Evolutionary conservation across 2,797 vertebrate species (phyloP), one percentile per base, ranked within the genome.

Genomic region (Girardinus metallicus): DNA sequence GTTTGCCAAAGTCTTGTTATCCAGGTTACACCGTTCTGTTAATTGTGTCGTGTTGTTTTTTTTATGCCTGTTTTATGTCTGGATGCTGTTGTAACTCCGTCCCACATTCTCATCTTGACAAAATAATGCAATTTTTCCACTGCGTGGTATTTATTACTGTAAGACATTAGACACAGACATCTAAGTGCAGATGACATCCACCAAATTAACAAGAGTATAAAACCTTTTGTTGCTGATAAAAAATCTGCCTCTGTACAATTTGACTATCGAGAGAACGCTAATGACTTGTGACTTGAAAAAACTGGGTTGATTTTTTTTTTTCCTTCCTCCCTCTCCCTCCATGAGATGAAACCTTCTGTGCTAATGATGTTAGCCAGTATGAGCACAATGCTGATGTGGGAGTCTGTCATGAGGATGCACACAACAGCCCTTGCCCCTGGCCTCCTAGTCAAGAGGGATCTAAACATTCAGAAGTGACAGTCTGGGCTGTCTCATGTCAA

Each of bases 261-360:
- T 95, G 91, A 94, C 91, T 95, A 91, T 94, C 87, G 74, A 92
- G 93, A 93, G 90, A 92, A 95, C 83, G 64, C 92, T 95, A 95
- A 95, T 94, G 93, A 95, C 93, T 95, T 95, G 93, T 95, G 94
- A 95, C 94, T 95, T 91, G 83, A 93, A 94, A 93, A 95, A 95
- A 94, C 92, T 88, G 92, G 91, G 93, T 94, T 93, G 93, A 75
- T 90, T 90, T 91, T 87, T 87, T 86, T 60, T 60, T 86, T 79
- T 75, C 26, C n/a, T 29, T 82, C 41, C n/a, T 23, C n/a, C 29
- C 26, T 49, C 79, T 81, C 90, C 84, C 92, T 92, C 76, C 78
- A 87, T 83, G 89, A 93, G 92, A 94, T 92, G 89, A 94, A 93
- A 94, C 92, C 93, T 92, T 93, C 91, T 89, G 88, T 88, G 91